These are phyloP conservation scores for Drosophila testacea DNA, from an alignment of 2,888 invertebrate species.

Conservation along the genomic window DNA sequence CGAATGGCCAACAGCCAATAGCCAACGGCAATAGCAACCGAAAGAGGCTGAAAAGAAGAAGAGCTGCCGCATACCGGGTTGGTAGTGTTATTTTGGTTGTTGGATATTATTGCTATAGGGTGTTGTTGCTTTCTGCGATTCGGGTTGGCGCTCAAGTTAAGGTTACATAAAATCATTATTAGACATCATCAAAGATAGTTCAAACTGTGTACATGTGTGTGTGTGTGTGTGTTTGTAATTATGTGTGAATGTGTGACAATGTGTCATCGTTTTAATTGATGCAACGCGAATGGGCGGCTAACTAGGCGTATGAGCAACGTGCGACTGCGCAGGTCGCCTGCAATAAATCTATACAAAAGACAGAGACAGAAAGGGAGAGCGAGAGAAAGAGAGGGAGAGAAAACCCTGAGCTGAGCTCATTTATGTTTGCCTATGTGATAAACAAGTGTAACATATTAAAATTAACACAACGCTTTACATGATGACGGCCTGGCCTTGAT, in stretches of 20 bases:
- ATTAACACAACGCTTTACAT: conserved; percentile 58
- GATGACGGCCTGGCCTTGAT: conserved; percentile 68
- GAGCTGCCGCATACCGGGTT: conserved; percentile 1
- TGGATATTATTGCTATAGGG: conserved; percentile 50
- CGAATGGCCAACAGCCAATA: conserved; percentile 24
- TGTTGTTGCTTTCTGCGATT: conserved; percentile 34
- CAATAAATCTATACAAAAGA: conserved; percentile 10
- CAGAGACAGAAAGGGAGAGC: background rate
- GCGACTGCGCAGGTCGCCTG: conserved; percentile 42
- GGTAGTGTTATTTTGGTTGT: too few relatives aligned
- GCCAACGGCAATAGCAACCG: conserved; percentile 5
- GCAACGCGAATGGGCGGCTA: conserved; percentile 52
- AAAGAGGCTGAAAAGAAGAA: conserved; percentile 14
- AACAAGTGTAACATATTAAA: conserved; percentile 61
- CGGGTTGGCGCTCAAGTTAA: conserved; percentile 33
- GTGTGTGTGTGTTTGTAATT: background rate
- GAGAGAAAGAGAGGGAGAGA: background rate
- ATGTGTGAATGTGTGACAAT: conserved; percentile 19
- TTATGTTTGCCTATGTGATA: conserved; percentile 50
- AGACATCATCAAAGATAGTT: conserved; percentile 56
- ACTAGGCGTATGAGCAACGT: conserved; percentile 59
- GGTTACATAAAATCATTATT: conserved; percentile 75
- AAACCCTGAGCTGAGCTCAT: conserved; percentile 32
- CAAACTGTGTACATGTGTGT: conserved; percentile 14
- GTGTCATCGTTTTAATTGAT: conserved; percentile 76